These are phyloP conservation scores for Anthopleura xanthogrammica DNA, from an alignment of 92 coral and sea anemone species.

Conservation along the genomic window DNA sequence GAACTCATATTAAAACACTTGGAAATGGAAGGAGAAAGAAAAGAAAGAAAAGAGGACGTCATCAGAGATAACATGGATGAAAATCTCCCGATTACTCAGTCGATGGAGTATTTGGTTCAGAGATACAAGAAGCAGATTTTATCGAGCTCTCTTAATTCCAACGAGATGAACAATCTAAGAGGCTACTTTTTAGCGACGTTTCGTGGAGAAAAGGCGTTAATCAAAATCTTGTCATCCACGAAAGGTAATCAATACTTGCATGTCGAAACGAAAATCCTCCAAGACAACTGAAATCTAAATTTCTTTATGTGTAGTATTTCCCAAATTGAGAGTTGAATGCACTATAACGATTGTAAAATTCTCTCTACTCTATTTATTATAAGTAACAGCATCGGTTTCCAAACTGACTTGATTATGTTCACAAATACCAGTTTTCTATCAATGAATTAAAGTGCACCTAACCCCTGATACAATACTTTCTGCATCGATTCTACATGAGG, in stretches of 20 bases:
- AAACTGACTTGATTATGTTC: no score
- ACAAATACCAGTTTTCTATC: no score
- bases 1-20: background rate
- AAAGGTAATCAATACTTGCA: conserved; percentile 1
- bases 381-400: no score
- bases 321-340: no score
- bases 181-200: background rate
- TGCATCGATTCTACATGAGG: no score
- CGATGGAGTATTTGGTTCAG: background rate
- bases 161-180: background rate
- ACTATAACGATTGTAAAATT: no score
- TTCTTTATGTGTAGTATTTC: no score
- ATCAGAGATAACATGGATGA: background rate
- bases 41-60: background rate
- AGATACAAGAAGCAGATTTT: conserved; percentile 12
- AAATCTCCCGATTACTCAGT: background rate
- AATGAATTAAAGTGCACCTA: no score
- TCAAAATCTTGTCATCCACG: background rate
- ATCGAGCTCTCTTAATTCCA: background rate
- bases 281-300: no score
- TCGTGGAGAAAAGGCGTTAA: background rate
- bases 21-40: background rate
- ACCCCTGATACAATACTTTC: no score
- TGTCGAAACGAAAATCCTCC: no score
- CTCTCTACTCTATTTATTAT: no score